Evolutionary conservation across 1,140 invertebrate species (phyloP).

Genomic region (Stegodyphus mimosarum): DNA sequence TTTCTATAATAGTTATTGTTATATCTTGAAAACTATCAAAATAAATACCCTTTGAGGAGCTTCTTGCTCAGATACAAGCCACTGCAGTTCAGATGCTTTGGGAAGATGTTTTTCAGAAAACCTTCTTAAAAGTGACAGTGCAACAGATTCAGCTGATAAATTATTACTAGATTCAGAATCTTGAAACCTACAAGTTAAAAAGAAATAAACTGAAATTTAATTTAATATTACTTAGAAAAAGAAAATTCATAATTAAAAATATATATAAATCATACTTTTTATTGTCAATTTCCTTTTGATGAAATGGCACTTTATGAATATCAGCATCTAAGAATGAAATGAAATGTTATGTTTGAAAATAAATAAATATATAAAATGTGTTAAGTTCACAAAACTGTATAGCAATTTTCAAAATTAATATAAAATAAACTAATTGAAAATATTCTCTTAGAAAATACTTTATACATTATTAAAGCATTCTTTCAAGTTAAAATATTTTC

Average conservation of each 20-base stretch:
- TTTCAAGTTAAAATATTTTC: background rate
- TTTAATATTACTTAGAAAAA: too few species aligned
- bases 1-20: too few species aligned
- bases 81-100: conserved; percentile 82
- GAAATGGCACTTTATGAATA: conserved; percentile 30
- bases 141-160: conserved; percentile 82
- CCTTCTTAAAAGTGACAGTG: conserved; percentile 79
- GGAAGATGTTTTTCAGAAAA: conserved; percentile 84
- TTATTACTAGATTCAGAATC: conserved; percentile 30
- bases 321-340: conserved; percentile 36
- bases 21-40: background rate
- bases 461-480: background rate
- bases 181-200: conserved; percentile 14
- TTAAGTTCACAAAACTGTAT: background rate
- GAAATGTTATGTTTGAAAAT: background rate
- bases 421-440: background rate
- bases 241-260: background rate
- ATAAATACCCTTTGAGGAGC: conserved; percentile 76
- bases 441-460: background rate
- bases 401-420: background rate
- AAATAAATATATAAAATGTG: background rate
- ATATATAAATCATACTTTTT: conserved; percentile 33
- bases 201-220: background rate
- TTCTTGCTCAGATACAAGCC: conserved; percentile 84
- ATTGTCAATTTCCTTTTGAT: conserved; percentile 2